Evolutionary conservation across 2,113 vertebrate genomes (phyloP), one percentile per base, ranked within the genome.

Genomic region (Chaetodon trifascialis): DNA sequence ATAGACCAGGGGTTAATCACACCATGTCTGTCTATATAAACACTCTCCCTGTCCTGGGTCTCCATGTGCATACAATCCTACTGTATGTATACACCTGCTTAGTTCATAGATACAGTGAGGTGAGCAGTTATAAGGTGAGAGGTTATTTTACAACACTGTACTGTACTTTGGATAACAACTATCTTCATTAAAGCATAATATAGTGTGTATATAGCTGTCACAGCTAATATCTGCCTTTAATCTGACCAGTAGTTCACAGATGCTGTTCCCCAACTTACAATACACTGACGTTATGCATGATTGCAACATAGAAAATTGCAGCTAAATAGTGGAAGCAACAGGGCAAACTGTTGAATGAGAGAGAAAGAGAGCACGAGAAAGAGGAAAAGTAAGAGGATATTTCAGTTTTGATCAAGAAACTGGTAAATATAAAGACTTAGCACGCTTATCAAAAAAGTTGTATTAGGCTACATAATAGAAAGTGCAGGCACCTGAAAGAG

Each of bases 381-480:
- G 38, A 69, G 62, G 62, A 78, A 77, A 83, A 71, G 64, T 47
- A 36, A 30, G 30, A 30, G 30, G 30, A 67, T 40, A 62, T 78
- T 78, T 84, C 2, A 38, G 78, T 54, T 82, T 60, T 62, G 17
- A 80, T 80, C 23, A 72, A 72, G 80, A 86, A 71, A 80, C 5
- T 80, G 63, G 59, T 74, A 79, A 55, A 73, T 90, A 91, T 46
- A 83, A 79, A 90, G 73, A 84, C 73, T 66, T 47, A 74, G 34
- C 62, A 38, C 82, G 86, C 49, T 87, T 73, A 49, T 83, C 40
- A 80, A 92, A 78, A 84, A 79, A 63, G 9, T 74, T 78, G 19
- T 80, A 77, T 68, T 88, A 89, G 80, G 93, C 92, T 94, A 93
- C 92, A 93, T 93, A 84, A 83, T 82, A 91, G 72, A 91, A 91